phyloP scores from a whole-genome alignment of 2,113 vertebrate genomes.

The Galbula dea region DNA sequence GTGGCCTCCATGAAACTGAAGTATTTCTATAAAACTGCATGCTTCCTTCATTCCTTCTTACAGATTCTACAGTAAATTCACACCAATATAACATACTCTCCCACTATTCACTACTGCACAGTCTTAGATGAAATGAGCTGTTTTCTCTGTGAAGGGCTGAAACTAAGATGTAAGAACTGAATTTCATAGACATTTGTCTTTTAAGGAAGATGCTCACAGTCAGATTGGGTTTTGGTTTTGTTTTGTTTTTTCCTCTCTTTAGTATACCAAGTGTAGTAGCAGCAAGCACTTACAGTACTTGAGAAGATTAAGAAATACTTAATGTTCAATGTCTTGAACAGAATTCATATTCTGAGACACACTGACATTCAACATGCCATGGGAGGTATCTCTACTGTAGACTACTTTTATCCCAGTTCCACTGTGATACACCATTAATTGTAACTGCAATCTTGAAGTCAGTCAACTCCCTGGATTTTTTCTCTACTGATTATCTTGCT shows the following conservation, averaged over 20 bases:
- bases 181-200: background rate
- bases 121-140: background rate
- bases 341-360: background rate
- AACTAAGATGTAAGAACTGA: background rate
- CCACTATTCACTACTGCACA: background rate
- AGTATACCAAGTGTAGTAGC: background rate
- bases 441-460: slow-evolving; percentile 30
- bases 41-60: background rate
- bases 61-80: background rate
- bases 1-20: background rate
- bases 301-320: background rate
- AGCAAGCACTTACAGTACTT: background rate
- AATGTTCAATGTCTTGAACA: background rate
- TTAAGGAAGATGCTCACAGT: background rate
- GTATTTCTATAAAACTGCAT: background rate
- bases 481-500: background rate
- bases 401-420: background rate
- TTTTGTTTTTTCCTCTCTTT: background rate
- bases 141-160: background rate
- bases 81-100: background rate
- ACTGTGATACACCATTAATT: background rate
- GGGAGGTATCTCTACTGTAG: background rate
- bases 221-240: background rate
- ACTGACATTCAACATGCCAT: background rate
- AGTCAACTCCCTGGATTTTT: background rate